Percentiles rank a stretch among this genome's conserved stretches.
These are phyloP conservation scores for Plebejus anna DNA, from an alignment of 2,888 invertebrate genomes.

Conservation along the genomic window DNA sequence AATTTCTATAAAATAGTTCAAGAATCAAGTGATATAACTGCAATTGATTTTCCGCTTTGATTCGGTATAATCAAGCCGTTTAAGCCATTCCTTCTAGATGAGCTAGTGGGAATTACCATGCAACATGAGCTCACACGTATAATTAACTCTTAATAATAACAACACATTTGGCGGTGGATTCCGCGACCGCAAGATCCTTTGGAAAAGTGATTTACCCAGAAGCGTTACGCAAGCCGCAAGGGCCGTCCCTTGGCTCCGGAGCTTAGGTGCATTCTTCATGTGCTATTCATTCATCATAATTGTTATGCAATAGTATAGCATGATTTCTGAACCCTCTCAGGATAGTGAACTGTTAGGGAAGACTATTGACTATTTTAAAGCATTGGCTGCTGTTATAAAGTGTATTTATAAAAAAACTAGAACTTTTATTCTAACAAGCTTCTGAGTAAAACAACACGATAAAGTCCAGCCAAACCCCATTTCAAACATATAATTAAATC, in stretches of 20 bases:
- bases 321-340: background rate
- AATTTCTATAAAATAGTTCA: too few species aligned
- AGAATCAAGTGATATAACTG: too few species aligned
- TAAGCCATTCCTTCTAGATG: background rate
- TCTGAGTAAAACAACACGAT: background rate
- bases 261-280: background rate
- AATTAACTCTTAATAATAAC: constrained; percentile 13
- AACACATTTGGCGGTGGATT: constrained; percentile 23
- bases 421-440: too few species aligned
- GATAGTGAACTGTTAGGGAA: too few species aligned
- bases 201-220: constrained; percentile 12
- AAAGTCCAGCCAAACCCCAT: background rate
- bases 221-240: constrained; percentile 13
- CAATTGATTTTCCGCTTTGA: too few species aligned
- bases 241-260: constrained; percentile 5
- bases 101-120: background rate
- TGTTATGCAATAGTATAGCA: background rate
- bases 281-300: constrained; percentile 1
- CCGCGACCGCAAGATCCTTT: constrained; percentile 21
- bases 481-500: background rate
- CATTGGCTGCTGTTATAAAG: too few species aligned
- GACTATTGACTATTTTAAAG: too few species aligned
- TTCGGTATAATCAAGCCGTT: too few species aligned
- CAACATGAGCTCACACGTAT: constrained; percentile 1
- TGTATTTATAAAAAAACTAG: background rate